These are phyloP conservation scores for Sternotherus odoratus DNA, from an alignment of 2,797 vertebrate species.

Conservation along the genomic window DNA sequence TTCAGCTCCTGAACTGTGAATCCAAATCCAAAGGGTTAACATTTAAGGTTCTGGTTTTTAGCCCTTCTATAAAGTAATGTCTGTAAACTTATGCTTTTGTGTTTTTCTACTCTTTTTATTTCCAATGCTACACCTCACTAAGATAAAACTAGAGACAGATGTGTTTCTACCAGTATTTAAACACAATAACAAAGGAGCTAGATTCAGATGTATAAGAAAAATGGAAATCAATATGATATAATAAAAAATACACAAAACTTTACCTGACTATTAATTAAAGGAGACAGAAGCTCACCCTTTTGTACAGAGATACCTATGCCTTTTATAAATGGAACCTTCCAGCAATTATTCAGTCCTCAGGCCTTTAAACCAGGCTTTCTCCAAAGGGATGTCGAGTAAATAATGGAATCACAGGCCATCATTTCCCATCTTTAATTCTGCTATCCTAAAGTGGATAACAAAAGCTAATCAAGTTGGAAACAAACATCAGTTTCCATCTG, in stretches of 20 bases:
- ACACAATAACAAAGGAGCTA: not conserved
- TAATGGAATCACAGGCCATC: not conserved
- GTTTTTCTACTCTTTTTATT: not conserved
- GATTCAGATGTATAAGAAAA: not conserved
- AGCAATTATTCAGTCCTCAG: not conserved
- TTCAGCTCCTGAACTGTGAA: not conserved
- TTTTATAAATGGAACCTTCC: not conserved
- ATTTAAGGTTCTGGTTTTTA: not conserved
- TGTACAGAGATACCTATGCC: not conserved
- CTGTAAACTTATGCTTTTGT: not conserved
- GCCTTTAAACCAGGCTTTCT: not conserved
- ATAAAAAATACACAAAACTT: not conserved
- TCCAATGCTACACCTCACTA: not conserved
- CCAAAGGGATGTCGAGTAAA: not conserved
- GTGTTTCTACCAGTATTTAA: not conserved
- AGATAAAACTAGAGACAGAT: not conserved
- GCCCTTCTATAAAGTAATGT: not conserved
- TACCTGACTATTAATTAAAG: not conserved
- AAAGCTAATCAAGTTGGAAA: not conserved
- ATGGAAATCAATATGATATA: not conserved
- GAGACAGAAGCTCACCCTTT: not conserved
- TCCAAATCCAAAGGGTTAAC: not conserved
- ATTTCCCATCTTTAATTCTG: not conserved
- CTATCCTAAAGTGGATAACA: fast-evolving
- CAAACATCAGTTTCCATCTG: not conserved